Conservation (phyloP, 2,888 invertebrate species). For the Lacanobia oleracea region DNA sequence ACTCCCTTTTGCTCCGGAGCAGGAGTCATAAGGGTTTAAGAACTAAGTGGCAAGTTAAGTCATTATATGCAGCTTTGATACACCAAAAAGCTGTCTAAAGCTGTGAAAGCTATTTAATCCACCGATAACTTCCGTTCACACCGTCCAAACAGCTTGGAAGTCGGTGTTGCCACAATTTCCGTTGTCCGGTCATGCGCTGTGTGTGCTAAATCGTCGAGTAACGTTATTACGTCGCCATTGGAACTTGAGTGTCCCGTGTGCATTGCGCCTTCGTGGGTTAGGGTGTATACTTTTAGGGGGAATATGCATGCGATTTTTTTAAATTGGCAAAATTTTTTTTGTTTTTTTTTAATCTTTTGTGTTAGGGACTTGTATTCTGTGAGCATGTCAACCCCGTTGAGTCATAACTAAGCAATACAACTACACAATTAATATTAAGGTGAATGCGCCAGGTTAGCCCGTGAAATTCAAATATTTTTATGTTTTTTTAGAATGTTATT, state of each 20-base stretch:
- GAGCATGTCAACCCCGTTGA: too few relatives aligned
- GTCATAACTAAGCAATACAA: too few relatives aligned
- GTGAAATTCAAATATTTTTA: too few relatives aligned
- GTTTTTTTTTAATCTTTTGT: too few relatives aligned
- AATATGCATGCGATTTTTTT: too few relatives aligned
- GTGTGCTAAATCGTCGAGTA: slow-evolving; percentile 30
- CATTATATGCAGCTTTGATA: background rate
- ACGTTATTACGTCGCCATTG: slow-evolving; percentile 34
- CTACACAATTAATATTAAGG: too few relatives aligned
- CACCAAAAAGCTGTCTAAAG: slow-evolving; percentile 4
- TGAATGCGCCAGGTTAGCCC: too few relatives aligned
- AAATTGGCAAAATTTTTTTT: too few relatives aligned
- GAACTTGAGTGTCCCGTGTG: slow-evolving; percentile 32
- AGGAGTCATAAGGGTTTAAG: too few relatives aligned
- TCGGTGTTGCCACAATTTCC: slow-evolving; percentile 33
- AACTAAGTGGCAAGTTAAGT: background rate
- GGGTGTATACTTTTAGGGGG: slow-evolving; percentile 17
- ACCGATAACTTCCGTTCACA: slow-evolving; percentile 18
- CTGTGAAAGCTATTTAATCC: slow-evolving; percentile 13
- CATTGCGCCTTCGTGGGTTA: slow-evolving; percentile 22
- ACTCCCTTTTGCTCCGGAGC: too few relatives aligned
- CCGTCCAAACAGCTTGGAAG: slow-evolving; percentile 37
- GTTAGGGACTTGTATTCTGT: too few relatives aligned
- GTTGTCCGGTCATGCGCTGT: slow-evolving; percentile 9
- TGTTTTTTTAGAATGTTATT: too few relatives aligned